Percentiles rank a stretch among this genome's conserved stretches.
Conservation (phyloP, 2,113 vertebrate genomes). For the Triplophysa siluroides region DNA sequence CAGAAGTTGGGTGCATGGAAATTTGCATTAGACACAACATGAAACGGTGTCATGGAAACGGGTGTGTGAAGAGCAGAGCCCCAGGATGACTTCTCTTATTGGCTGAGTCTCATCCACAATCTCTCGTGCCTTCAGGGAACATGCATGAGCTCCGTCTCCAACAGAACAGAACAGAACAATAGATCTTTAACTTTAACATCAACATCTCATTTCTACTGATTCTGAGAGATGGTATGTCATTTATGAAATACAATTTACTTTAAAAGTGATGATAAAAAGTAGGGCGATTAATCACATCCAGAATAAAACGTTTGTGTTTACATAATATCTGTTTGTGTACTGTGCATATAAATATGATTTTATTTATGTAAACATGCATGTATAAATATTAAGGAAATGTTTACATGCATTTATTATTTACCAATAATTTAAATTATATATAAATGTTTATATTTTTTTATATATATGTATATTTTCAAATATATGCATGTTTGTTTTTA, state of each 20-base stretch:
- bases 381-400: too few relatives aligned
- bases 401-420: too few relatives aligned
- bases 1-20: too few relatives aligned
- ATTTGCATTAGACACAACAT: neutral
- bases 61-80: slow-evolving; percentile 24
- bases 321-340: too few relatives aligned
- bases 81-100: slow-evolving; percentile 9
- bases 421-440: too few relatives aligned
- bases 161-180: slow-evolving; percentile 3
- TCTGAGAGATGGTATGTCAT: neutral
- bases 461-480: too few relatives aligned
- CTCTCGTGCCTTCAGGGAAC: neutral
- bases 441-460: too few relatives aligned
- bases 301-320: too few relatives aligned
- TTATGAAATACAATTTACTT: neutral
- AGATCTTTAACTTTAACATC: neutral
- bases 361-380: too few relatives aligned
- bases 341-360: too few relatives aligned
- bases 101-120: neutral
- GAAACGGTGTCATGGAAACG: slow-evolving; percentile 44
- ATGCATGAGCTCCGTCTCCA: slow-evolving; percentile 2
- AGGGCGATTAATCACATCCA: too few relatives aligned
- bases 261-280: neutral
- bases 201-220: neutral
- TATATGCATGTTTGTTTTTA: too few relatives aligned